Evolutionary conservation across 2,888 invertebrate genomes (phyloP), one percentile per base, ranked within the genome.

Genomic region (Magallana nippona): DNA sequence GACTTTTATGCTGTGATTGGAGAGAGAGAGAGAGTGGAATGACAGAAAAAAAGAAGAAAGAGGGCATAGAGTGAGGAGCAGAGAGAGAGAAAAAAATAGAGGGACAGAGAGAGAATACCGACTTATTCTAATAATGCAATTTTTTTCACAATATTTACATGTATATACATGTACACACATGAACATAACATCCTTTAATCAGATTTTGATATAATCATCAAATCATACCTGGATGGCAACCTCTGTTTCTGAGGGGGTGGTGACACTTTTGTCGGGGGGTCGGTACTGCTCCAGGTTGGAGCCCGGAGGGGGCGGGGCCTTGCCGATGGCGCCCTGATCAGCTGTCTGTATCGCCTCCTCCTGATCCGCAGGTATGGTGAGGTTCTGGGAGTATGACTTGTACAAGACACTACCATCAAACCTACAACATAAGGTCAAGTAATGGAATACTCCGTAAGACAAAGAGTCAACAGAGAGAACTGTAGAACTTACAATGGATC

Each of bases 191-290:
- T 60, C 19, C 19, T 17, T 19, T 60, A 19, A 19, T 60, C n/a
- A 17, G 19, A 60, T 1, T 60, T 17, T 60, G n/a, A 17, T 60
- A 10, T 2, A 8, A 60, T 60, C 19, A 19, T n/a, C 10, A 19
- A 17, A 22, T 27, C 63, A 19, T 8, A 71, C 71, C 71, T 71
- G 71, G 22, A 71, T 22, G 13, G 89, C 89, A 32, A 93, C 87
- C 87, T 93, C 93, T 78, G 84, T 89, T 13, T 91, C 93, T 13
- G 86, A 58, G 13, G 91, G 89, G 22, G 87, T 83, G 15, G 89
- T 85, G 13, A 92, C 77, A 1, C 79, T n/a, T 83, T 91, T 91
- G 82, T 91, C 91, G 17, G 84, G 79, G 1, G 90, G 90, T 82
- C 83, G 89, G 44, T 84, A 80, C 5, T 86, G 81, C 3, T 90